Conservation (phyloP, 2,113 vertebrate species). For the Accipiter cooperii region DNA sequence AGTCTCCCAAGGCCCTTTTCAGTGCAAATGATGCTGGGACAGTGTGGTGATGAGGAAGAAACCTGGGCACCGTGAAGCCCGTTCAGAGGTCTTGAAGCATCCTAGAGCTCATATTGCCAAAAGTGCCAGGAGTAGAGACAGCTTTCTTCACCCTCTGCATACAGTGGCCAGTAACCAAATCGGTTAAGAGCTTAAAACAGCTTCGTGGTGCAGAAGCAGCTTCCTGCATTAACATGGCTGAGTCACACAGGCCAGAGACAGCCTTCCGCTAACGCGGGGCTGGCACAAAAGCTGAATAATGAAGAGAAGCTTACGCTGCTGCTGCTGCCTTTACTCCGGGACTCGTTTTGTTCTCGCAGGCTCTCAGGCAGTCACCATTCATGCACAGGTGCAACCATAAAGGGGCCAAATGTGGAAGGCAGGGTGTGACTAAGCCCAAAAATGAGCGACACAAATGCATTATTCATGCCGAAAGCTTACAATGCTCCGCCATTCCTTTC, state of each 20-base stretch:
- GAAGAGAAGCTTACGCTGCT: neutral
- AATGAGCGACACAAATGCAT: slow-evolving; percentile 39
- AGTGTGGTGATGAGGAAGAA: neutral
- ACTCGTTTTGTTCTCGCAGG: neutral
- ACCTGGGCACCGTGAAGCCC: neutral
- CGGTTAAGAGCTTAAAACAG: neutral
- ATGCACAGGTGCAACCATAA: slow-evolving; percentile 56
- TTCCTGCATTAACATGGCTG: neutral
- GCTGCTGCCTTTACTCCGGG: neutral
- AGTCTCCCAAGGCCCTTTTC: neutral
- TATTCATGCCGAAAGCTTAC: slow-evolving; percentile 44
- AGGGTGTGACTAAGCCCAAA: slow-evolving; percentile 62
- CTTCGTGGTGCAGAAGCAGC: neutral
- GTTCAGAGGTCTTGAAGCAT: neutral
- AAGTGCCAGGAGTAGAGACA: neutral
- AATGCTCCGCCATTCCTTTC: slow-evolving; percentile 12
- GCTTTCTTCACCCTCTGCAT: neutral
- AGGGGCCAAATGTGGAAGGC: slow-evolving; percentile 51
- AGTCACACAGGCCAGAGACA: neutral
- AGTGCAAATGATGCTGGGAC: neutral
- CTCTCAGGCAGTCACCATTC: slow-evolving; percentile 45
- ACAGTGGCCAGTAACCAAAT: neutral
- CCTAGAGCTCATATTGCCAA: neutral
- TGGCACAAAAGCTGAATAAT: slow-evolving; percentile 42
- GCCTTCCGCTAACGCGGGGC: neutral